Base-by-base conservation (phyloP, 2,113 vertebrate genomes). In the Bettongia penicillata region DNA sequence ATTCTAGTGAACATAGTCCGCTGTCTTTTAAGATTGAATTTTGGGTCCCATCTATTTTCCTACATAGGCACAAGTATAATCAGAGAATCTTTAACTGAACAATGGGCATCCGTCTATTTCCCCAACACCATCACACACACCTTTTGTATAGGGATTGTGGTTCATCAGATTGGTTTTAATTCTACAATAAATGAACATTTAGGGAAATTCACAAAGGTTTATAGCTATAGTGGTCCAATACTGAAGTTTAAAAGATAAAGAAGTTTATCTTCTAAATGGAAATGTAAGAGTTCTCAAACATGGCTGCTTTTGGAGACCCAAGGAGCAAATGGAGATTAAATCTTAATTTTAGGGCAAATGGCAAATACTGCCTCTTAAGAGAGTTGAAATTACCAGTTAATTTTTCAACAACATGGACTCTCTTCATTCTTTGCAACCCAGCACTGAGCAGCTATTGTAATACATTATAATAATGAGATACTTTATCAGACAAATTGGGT, bases 401-500 rank as follows among this genome's bases (percentile, higher is more conserved):
- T 89, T 2, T 84, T 84, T 89, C 12, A 93, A 61, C 8, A 49
- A 0, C 4, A 23, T 24, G 37, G 6, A 61, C 24, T 8, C 93
- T 91, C 68, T 84, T 55, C 89, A 50, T 93, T 14, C 61, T 93
- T 10, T 10, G 25, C 53, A 50, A 92, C 77, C 52, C 10, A 90
- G 24, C 22, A 43, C 43, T 84, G 68, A 84, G 68, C n/a, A 84
- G 68, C 68, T 84, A 84, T 84, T 84, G n/a, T 43, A 84, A 43
- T 84, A 43, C 68, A 84, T 84, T 84, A 84, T 84, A 84, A 84
- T 43, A 52, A 61, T 31, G 52, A 90, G 11, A 48, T 93, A 3
- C 8, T 96, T 77, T 95, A 96, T n/a, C 53, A 12, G n/a, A 25
- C 47, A 93, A 90, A 57, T 61, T 90, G 57, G 55, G 90, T 91